These are phyloP conservation scores for Semaprochilodus insignis DNA, from an alignment of 2,797 vertebrate species.

Conservation along the genomic window DNA sequence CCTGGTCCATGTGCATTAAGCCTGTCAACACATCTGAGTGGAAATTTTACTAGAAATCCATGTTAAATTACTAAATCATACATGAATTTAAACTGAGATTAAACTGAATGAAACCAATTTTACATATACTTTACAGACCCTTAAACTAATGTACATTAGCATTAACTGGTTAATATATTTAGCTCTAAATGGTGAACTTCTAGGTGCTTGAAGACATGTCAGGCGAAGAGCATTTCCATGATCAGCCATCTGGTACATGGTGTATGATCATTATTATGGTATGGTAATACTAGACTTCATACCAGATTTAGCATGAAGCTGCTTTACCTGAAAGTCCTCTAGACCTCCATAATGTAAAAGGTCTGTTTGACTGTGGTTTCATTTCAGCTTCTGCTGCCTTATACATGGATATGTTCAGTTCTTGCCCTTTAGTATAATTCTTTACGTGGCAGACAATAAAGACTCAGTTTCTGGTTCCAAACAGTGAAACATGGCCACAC, in stretches of 20 bases:
- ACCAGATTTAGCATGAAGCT: not conserved
- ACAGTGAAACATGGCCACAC: constrained; percentile 19
- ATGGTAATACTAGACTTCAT: not conserved
- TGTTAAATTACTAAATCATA: too few species aligned
- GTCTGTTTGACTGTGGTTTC: not conserved
- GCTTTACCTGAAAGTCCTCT: not conserved
- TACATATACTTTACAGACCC: not conserved
- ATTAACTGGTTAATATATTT: not conserved
- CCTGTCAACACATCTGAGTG: constrained; percentile 2
- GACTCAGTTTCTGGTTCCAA: constrained; percentile 4
- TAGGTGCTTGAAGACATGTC: not conserved
- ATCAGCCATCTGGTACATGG: not conserved
- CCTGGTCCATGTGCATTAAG: not conserved
- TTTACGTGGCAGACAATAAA: constrained; percentile 14
- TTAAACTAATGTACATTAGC: not conserved
- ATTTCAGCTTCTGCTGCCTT: not conserved
- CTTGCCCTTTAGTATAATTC: constrained; percentile 1
- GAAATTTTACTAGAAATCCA: constrained; percentile 2
- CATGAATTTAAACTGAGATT: not conserved
- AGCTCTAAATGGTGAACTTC: not conserved
- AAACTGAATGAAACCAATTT: not conserved
- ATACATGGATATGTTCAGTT: not conserved
- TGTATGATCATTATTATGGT: constrained; percentile 20
- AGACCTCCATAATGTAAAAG: not conserved
- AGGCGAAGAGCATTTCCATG: not conserved